Conservation (phyloP, 2,888 invertebrate genomes). For the Miltochrista miniata region DNA sequence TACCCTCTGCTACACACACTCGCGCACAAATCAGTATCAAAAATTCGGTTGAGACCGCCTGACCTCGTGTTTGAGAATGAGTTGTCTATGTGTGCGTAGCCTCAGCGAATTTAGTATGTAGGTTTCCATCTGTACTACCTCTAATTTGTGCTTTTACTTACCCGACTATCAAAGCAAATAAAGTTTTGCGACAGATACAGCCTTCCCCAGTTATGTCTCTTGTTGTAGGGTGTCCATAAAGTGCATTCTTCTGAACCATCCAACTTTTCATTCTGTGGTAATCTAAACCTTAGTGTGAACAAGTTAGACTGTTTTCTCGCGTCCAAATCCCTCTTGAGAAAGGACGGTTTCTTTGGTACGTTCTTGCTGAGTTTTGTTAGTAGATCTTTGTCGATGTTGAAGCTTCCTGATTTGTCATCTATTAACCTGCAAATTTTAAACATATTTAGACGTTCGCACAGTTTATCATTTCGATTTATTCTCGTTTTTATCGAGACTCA, state of each 20-base stretch:
- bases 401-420: conserved; percentile 93
- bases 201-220: conserved; percentile 93
- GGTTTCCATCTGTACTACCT: too few relatives aligned
- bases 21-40: too few relatives aligned
- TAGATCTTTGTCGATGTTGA: conserved; percentile 94
- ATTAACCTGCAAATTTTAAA: conserved; percentile 86
- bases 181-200: conserved; percentile 97
- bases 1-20: too few relatives aligned
- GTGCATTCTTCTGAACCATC: conserved; percentile 97
- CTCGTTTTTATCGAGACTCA: too few relatives aligned
- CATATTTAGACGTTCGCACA: conserved; percentile 10
- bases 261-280: conserved; percentile 95
- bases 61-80: too few relatives aligned
- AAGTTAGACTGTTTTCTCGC: conserved; percentile 97
- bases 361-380: conserved; percentile 93
- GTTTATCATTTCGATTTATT: too few relatives aligned
- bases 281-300: conserved; percentile 91
- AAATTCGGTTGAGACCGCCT: too few relatives aligned
- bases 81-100: too few relatives aligned
- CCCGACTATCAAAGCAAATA: conserved; percentile 97
- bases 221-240: conserved; percentile 97
- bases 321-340: conserved; percentile 96
- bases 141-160: conserved; percentile 66
- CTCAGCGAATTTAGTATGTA: too few relatives aligned
- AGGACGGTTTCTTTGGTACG: conserved; percentile 94